Evolutionary conservation across 2,888 invertebrate genomes (phyloP).

Genomic region (Pegoplata infirma): DNA sequence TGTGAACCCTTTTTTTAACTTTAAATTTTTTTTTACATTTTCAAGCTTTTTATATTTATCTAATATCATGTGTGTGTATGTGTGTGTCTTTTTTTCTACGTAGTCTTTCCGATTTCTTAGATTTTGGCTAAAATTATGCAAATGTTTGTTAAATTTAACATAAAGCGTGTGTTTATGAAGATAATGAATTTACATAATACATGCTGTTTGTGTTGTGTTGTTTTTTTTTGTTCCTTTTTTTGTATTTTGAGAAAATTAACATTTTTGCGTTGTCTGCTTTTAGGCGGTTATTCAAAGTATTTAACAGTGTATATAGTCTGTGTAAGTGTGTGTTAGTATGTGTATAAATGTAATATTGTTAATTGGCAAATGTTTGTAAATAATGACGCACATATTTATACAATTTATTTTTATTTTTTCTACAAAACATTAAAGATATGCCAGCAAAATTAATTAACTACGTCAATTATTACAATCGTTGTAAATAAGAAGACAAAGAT

Average conservation of each 20-base stretch:
- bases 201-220: constrained; percentile 4
- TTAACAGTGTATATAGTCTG: background rate
- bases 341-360: constrained; percentile 29
- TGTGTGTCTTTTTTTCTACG: background rate
- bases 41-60: background rate
- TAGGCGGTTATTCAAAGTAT: constrained; percentile 28
- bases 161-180: constrained; percentile 33
- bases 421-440: background rate
- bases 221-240: too few relatives aligned
- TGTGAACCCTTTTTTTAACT: constrained; percentile 52
- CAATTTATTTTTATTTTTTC: background rate
- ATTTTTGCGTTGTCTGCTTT: constrained; percentile 45
- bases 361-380: constrained; percentile 51
- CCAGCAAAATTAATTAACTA: constrained; percentile 58
- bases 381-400: constrained; percentile 32
- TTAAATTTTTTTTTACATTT: constrained; percentile 51
- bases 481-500: background rate
- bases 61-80: background rate
- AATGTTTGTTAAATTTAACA: constrained; percentile 40
- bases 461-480: constrained; percentile 33
- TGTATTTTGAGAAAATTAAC: constrained; percentile 40
- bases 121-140: constrained; percentile 45
- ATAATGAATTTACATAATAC: constrained; percentile 59
- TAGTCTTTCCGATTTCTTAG: constrained; percentile 1
- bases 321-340: constrained; percentile 1